Evolutionary conservation across 2,888 invertebrate species (phyloP), one percentile per base, ranked within the genome.

Genomic region (Ectemnius lituratus): DNA sequence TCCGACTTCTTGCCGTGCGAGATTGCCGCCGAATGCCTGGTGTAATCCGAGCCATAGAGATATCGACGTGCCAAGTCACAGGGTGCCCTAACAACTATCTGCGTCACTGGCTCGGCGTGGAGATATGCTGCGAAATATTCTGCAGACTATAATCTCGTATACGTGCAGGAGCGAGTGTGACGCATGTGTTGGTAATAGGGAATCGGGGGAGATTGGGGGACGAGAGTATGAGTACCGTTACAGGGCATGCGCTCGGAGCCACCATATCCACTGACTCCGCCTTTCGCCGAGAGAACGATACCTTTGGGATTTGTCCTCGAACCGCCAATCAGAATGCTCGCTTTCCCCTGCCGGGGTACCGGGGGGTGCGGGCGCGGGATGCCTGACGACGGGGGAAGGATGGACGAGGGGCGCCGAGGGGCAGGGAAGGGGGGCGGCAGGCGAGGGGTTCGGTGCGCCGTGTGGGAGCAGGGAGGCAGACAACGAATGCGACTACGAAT

Each of bases 241-340:
- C 78, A 73, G 86, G 78, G 87, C 88, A 88, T 89, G 89, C 88
- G 88, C 88, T 76, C 74, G 76, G 72, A 80, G 73, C 80, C 75
- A 69, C 79, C 79, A 82, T 79, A 77, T 81, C 80, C 78, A 64
- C 74, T 80, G 62, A 84, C 85, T 83, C 86, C 89, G 89, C 88
- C 88, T 84, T 81, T 81, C 72, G 73, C 78, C 79, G 75, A 76
- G 80, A 79, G 72, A 77, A 88, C 85, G 86, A 88, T 87, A 84
- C 89, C 87, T 86, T 87, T 89, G 89, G 89, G 89, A 90, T 90
- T 90, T 89, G 89, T 89, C 87, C 83, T 80, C 78, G 70, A 74
- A 75, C 81, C 82, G 75, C 89, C 89, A 90, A 89, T 89, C 76
- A 68, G 67, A 57, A 45, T 6, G 3, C 65, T 23, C 46, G 79